Base-by-base conservation (phyloP, 1,140 invertebrate genomes). In the Oreohelix idahoensis region DNA sequence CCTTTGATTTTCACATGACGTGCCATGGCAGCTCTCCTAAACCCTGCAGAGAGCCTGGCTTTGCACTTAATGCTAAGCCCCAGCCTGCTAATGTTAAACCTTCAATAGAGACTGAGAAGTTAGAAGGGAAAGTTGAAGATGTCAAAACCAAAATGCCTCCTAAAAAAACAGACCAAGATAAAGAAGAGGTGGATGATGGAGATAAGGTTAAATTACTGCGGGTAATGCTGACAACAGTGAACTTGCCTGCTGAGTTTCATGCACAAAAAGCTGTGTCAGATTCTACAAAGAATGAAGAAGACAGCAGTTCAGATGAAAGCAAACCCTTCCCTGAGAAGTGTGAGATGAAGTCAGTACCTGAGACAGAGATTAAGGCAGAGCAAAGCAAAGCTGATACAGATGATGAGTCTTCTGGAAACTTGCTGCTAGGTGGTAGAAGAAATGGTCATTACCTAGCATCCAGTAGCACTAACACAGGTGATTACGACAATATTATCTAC, bases 1-100 rank as follows among this genome's bases (percentile, higher is more conserved):
- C 75, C 51, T 83, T 86, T 82, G 85, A 84, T 70, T 86, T 86
- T 86, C 83, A 86, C 69, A 70, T 84, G 83, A 86, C 85, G 20
- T 77, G 75, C 42, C 81, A 75, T 45, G 85, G 85, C 42, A 53
- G 79, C 53, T 53, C 81, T 38, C 80, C 85, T 69, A 66, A 71
- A 51, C 82, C 38, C 51, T 63, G 36, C 39, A 70, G 32, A 29
- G 39, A 39, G 39, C 51, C 42, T 29, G 74, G 74, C 2, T 32
- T 53, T n/a, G 39, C 45, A 53, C 26, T 17, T 76, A 35, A 76
- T 29, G 29, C 26, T 45, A 39, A 51, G 17, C 17, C 42, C 17
- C 45, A 76, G 15, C 0, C 17, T 35, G 2, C 42, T n/a, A 53
- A 76, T 76, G 42, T 13, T 76, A 51, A 76, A 53, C 1, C 45